Conservation (phyloP, 1,140 invertebrate species). For the Dendroctonus ponderosae region DNA sequence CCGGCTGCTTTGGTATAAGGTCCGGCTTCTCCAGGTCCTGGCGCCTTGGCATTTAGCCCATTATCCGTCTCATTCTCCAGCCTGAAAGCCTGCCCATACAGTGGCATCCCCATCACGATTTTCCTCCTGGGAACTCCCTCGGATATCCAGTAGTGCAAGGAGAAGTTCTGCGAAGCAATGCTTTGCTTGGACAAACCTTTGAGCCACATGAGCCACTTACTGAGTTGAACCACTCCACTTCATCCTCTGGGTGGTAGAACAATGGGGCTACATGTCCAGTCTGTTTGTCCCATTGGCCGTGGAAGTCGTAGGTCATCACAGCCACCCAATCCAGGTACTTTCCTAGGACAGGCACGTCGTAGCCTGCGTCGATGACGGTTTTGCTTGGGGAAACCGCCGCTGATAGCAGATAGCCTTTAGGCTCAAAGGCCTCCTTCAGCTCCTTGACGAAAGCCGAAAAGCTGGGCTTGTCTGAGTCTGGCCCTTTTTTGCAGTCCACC, state of each 20-base stretch:
- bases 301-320: constrained; percentile 85
- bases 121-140: constrained; percentile 77
- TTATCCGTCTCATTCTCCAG: constrained; percentile 59
- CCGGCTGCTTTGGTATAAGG: constrained; percentile 80
- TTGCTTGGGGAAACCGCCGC: constrained; percentile 86
- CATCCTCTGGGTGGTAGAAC: constrained; percentile 75
- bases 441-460: constrained; percentile 74
- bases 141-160: constrained; percentile 84
- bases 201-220: constrained; percentile 50
- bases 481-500: constrained; percentile 76
- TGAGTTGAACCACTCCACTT: constrained; percentile 67
- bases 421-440: constrained; percentile 70
- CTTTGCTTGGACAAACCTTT: background rate
- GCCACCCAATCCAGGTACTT: constrained; percentile 79
- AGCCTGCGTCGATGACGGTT: constrained; percentile 80
- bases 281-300: constrained; percentile 80
- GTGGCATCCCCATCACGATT: constrained; percentile 83
- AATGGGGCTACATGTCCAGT: constrained; percentile 83
- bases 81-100: constrained; percentile 87
- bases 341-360: constrained; percentile 73
- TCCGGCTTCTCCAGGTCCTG: constrained; percentile 72
- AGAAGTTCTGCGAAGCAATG: constrained; percentile 66
- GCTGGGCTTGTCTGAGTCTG: constrained; percentile 74
- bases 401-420: constrained; percentile 71
- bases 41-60: constrained; percentile 71